Evolutionary conservation across 2,113 vertebrate genomes (phyloP).

Genomic region (Acinonyx jubatus): DNA sequence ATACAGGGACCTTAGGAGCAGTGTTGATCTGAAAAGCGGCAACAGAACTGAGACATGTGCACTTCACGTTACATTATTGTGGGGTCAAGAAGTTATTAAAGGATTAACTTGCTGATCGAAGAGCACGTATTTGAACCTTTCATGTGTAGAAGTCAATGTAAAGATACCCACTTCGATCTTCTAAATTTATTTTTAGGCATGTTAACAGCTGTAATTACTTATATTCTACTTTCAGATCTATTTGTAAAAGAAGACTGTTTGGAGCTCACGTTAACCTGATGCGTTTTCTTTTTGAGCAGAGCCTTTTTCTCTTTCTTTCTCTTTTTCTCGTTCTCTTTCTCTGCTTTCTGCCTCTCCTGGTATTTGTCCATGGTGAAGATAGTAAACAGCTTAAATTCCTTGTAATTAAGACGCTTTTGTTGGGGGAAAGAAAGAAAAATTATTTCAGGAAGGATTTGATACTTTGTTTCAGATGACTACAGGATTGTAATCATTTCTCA

Average conservation of each 20-base stretch:
- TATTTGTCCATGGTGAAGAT: constrained; percentile 74
- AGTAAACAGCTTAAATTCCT: constrained; percentile 78
- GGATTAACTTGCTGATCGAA: too few relatives aligned
- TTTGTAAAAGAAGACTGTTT: background rate
- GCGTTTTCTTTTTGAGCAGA: background rate
- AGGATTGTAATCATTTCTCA: background rate
- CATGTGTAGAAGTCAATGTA: background rate
- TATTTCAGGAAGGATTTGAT: constrained; percentile 41
- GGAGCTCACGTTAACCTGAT: background rate
- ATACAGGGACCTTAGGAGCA: background rate
- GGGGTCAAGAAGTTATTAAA: background rate
- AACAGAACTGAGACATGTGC: background rate
- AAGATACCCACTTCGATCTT: background rate
- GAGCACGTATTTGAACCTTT: background rate
- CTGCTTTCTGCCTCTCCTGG: constrained; percentile 47
- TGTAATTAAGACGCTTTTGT: constrained; percentile 72
- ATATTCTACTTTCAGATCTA: background rate
- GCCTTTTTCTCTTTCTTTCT: background rate
- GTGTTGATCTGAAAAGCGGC: background rate
- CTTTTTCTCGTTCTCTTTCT: background rate
- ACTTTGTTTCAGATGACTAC: background rate
- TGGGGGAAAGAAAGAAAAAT: background rate
- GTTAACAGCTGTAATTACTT: background rate
- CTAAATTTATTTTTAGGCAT: constrained; percentile 28
- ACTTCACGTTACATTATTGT: background rate